A percentile compares a stretch with the other conserved stretches of the same genome.
Conservation (phyloP, 2,797 vertebrate species). For the Cyclopterus lumpus region DNA sequence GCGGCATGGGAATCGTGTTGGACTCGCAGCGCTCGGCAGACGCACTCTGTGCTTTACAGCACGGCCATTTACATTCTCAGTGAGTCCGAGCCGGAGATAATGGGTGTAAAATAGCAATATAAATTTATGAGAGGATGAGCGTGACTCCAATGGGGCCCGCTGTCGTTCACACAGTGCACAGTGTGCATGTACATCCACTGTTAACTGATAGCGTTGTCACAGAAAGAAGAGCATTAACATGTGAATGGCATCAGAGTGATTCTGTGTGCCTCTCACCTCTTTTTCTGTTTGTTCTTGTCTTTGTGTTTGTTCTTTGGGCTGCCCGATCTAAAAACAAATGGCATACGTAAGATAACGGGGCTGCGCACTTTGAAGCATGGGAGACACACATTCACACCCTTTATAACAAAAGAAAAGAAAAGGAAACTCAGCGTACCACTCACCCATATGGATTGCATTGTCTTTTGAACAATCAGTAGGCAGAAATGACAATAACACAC, state of each 20-base stretch:
- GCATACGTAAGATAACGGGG: slow-evolving; percentile 33
- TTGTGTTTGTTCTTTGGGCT: slow-evolving; percentile 96
- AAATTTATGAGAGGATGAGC: slow-evolving; percentile 64
- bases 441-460: slow-evolving; percentile 38
- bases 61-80: slow-evolving; percentile 47
- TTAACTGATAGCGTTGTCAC: not conserved
- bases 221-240: slow-evolving; percentile 13
- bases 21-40: slow-evolving; percentile 19
- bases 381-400: slow-evolving; percentile 19
- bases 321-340: slow-evolving; percentile 86
- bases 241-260: not conserved
- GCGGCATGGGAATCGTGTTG: slow-evolving; percentile 18
- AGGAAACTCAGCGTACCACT: slow-evolving; percentile 35
- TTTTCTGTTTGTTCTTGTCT: slow-evolving; percentile 96
- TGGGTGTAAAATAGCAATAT: slow-evolving; percentile 57
- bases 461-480: slow-evolving; percentile 42
- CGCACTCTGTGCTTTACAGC: slow-evolving; percentile 12
- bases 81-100: slow-evolving; percentile 47
- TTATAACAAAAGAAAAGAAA: not conserved
- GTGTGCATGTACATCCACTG: not conserved
- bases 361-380: slow-evolving; percentile 13
- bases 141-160: slow-evolving; percentile 19
- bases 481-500: slow-evolving; percentile 39
- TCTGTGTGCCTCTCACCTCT: slow-evolving; percentile 83
- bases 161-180: slow-evolving; percentile 27